phyloP scores from a whole-genome alignment of 1,140 invertebrate species.

The Penaeus japonicus region DNA sequence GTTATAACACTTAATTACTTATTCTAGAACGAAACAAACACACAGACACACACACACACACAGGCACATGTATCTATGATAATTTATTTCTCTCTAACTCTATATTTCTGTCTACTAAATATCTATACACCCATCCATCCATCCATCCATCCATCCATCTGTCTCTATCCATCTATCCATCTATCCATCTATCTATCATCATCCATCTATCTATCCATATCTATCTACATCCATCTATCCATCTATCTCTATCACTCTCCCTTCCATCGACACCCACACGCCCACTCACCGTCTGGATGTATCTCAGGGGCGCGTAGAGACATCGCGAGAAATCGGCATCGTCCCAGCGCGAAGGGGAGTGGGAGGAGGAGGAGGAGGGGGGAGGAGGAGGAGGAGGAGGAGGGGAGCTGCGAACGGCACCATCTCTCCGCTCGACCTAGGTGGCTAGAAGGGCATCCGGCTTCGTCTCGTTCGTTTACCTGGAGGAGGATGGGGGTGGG shows the following conservation, averaged over 20 bases:
- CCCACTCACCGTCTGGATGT: not conserved
- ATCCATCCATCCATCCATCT: no score
- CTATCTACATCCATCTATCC: not conserved
- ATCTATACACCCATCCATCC: no score
- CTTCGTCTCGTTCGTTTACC: not conserved
- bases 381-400: not conserved
- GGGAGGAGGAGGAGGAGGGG: not conserved
- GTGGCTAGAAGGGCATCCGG: not conserved
- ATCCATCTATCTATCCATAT: not conserved
- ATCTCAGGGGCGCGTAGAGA: not conserved
- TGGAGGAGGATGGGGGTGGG: not conserved
- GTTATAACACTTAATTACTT: no score
- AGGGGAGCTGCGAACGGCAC: not conserved
- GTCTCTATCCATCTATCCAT: not conserved
- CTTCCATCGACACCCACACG: no score
- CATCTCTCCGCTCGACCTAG: not conserved
- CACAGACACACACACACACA: no score
- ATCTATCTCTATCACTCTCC: not conserved
- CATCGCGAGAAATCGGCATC: not conserved
- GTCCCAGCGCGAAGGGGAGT: not conserved
- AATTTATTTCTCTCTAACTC: no score
- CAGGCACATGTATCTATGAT: no score
- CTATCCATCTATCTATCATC: not conserved
- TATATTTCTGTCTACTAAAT: no score
- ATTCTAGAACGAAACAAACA: no score